phyloP scores from a whole-genome alignment of 1,140 invertebrate species.

The Heliconius nattereri region DNA sequence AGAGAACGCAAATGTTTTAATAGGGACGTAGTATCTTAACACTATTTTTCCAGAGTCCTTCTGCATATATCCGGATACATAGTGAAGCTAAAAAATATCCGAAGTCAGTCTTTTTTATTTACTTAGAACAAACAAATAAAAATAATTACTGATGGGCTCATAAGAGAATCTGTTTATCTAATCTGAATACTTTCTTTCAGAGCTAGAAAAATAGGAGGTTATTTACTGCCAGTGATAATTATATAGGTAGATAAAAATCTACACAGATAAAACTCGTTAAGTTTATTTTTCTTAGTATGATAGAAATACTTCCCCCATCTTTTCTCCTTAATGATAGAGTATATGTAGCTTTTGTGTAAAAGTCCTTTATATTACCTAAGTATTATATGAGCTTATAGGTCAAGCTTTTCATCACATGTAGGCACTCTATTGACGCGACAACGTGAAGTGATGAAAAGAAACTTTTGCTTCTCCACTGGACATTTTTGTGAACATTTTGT shows the following conservation, averaged over 20 bases:
- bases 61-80: no score
- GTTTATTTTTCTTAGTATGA: background rate
- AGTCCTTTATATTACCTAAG: constrained; percentile 22
- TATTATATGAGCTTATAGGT: constrained; percentile 24
- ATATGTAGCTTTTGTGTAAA: constrained; percentile 4
- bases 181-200: background rate
- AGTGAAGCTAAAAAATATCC: no score
- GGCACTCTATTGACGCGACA: constrained; percentile 5
- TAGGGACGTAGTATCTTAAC: no score
- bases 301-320: background rate
- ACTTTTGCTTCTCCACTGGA: background rate
- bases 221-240: no score
- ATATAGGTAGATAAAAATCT: background rate
- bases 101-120: no score
- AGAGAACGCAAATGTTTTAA: no score
- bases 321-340: background rate
- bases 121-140: no score
- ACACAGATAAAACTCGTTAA: background rate
- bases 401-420: constrained; percentile 24
- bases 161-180: background rate
- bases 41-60: no score
- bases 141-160: no score
- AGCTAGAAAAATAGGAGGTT: background rate
- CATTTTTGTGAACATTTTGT: background rate
- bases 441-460: background rate